These are phyloP conservation scores for Amblyopsis hoosieri DNA, from an alignment of 2,797 vertebrate species.

Conservation along the genomic window DNA sequence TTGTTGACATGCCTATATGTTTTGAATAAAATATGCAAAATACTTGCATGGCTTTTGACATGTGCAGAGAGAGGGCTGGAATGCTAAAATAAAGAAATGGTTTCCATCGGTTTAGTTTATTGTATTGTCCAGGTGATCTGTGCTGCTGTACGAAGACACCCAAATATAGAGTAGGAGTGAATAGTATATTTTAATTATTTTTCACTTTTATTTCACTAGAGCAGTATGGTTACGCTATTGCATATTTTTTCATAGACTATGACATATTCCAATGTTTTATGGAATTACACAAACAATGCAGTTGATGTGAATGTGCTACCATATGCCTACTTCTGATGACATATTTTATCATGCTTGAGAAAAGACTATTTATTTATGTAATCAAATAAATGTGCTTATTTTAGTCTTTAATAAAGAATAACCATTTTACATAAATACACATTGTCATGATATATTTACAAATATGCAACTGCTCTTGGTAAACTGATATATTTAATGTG, in stretches of 20 bases:
- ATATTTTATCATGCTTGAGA: conserved; percentile 17
- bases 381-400: conserved; percentile 45
- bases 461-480: too few relatives aligned
- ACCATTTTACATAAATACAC: conserved; percentile 10
- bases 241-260: conserved; percentile 26
- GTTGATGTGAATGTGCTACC: background rate
- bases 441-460: too few relatives aligned
- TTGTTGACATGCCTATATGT: conserved; percentile 25
- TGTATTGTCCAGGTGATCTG: conserved; percentile 63
- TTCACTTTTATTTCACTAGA: conserved; percentile 16
- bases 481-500: background rate
- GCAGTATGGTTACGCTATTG: conserved; percentile 31
- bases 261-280: conserved; percentile 56
- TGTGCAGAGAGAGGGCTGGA: background rate
- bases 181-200: background rate
- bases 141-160: background rate
- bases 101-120: conserved; percentile 2
- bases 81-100: background rate
- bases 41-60: background rate
- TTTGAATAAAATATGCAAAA: conserved; percentile 9
- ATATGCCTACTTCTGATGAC: background rate
- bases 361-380: conserved; percentile 36
- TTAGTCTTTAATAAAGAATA: conserved; percentile 23
- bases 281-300: conserved; percentile 22
- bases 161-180: too few relatives aligned